Conservation (phyloP, 2,113 vertebrate genomes). For the Pterocles burchelli region DNA sequence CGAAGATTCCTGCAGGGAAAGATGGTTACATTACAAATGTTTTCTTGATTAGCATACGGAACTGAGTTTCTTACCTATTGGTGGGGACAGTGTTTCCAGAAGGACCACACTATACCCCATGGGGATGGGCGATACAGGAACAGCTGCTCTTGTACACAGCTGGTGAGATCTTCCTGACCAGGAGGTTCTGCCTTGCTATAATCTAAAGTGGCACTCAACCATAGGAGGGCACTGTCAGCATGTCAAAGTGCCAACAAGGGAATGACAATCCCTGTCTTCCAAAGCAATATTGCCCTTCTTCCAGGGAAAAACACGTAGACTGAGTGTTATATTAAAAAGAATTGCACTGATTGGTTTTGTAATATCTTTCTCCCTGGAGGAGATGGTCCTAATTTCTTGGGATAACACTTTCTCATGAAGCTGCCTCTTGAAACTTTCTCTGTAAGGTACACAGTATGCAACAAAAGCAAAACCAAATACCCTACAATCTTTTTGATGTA, state of each 20-base stretch:
- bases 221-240: not conserved
- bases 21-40: too few species aligned
- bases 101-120: fast-evolving
- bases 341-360: not conserved
- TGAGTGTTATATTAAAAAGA: not conserved
- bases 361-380: not conserved
- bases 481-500: not conserved
- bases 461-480: not conserved
- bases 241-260: fast-evolving
- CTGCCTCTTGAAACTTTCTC: not conserved
- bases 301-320: not conserved
- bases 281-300: slow-evolving; percentile 5
- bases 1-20: not conserved
- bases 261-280: not conserved
- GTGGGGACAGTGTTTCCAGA: not conserved
- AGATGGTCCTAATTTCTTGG: not conserved
- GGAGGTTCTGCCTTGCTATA: not conserved
- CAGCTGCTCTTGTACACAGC: not conserved
- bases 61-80: not conserved
- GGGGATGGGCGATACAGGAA: not conserved
- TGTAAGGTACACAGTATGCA: not conserved
- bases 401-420: not conserved
- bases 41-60: not conserved
- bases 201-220: not conserved
- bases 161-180: not conserved